These are phyloP conservation scores for Terebella lapidaria DNA, from an alignment of 2,888 invertebrate species.

Conservation along the genomic window DNA sequence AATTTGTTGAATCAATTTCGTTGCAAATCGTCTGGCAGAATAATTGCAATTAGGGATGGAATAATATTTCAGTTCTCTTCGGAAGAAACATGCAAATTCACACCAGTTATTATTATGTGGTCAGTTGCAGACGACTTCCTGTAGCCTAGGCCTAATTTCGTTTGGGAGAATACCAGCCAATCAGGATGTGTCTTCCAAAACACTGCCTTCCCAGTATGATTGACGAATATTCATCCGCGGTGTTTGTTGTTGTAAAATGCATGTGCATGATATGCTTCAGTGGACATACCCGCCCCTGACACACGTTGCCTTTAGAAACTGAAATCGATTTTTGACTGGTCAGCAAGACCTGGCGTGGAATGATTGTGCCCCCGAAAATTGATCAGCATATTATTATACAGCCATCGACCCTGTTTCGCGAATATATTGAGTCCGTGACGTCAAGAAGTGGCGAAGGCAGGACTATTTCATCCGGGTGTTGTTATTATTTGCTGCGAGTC, in stretches of 20 bases:
- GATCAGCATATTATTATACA: background rate
- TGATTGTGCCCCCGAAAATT: background rate
- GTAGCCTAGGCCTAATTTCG: no score
- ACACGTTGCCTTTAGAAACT: slow-evolving; percentile 4
- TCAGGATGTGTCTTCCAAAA: no score
- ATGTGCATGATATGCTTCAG: slow-evolving; percentile 1
- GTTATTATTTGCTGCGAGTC: slow-evolving; percentile 6
- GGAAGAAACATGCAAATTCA: no score
- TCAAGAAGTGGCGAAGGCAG: background rate
- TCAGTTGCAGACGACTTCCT: no score
- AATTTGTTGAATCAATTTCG: no score
- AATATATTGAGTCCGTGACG: background rate
- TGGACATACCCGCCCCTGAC: background rate
- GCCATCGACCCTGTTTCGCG: background rate
- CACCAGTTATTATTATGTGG: no score
- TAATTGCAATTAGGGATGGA: no score
- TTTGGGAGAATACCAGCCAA: no score
- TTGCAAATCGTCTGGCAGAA: no score
- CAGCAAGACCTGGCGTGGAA: background rate
- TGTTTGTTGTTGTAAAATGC: slow-evolving; percentile 1
- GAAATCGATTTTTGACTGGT: slow-evolving; percentile 6
- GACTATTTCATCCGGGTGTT: background rate
- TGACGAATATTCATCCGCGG: slow-evolving; percentile 5
- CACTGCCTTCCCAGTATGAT: no score
- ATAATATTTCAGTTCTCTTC: no score